phyloP scores from a whole-genome alignment of 2,888 invertebrate species.

The Campoplex capitator region DNA sequence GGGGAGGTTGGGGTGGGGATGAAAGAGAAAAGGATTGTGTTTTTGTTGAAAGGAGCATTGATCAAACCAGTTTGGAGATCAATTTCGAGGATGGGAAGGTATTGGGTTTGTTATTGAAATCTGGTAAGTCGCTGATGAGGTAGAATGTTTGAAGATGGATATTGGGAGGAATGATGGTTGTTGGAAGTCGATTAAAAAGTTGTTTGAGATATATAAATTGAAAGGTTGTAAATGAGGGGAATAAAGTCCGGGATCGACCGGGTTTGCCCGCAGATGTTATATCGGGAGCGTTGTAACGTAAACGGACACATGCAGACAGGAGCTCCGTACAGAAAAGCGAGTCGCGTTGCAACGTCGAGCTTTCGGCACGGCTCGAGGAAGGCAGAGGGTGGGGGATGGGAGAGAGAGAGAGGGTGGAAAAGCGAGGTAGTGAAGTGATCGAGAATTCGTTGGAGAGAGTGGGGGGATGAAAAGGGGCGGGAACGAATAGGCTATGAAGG shows the following conservation, averaged over 20 bases:
- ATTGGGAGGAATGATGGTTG: background rate
- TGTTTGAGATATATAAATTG: background rate
- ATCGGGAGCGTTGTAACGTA: background rate
- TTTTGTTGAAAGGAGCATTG: background rate
- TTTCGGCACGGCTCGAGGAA: conserved; percentile 32
- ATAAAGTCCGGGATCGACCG: background rate
- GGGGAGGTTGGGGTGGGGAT: background rate
- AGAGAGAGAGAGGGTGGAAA: conserved; percentile 23
- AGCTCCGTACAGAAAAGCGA: background rate
- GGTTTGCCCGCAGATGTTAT: background rate
- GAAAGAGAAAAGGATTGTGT: too few species aligned
- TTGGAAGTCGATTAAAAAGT: background rate
- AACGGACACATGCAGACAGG: background rate
- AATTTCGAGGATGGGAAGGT: background rate
- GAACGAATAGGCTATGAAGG: conserved; percentile 66
- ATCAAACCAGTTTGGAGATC: background rate
- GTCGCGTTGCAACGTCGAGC: conserved; percentile 31
- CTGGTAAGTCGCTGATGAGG: background rate
- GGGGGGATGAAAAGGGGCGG: conserved; percentile 71
- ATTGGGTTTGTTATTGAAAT: background rate
- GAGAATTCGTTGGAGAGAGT: conserved; percentile 53
- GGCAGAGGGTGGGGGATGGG: conserved; percentile 30
- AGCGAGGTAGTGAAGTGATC: conserved; percentile 37
- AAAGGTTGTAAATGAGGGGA: background rate
- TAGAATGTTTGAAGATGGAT: background rate